These are phyloP conservation scores for Pseudomyrmex pallidus DNA, from an alignment of 1,140 invertebrate genomes.

Conservation along the genomic window DNA sequence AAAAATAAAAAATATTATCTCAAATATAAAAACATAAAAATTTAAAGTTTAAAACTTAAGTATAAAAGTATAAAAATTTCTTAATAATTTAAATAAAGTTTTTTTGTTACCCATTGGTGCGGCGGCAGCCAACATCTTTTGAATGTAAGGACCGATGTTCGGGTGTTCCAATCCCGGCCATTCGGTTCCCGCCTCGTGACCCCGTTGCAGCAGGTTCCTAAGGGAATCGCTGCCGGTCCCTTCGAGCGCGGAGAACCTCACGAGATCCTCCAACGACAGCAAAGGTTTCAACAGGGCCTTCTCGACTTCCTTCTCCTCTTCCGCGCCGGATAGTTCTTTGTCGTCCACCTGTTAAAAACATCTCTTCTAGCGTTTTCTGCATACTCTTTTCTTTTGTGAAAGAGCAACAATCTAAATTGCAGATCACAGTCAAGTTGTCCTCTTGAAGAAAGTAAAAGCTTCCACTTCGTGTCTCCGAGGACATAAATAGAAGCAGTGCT, in stretches of 20 bases:
- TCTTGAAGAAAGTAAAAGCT: conserved; percentile 69
- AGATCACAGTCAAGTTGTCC: conserved; percentile 57
- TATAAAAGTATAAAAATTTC: too few species aligned
- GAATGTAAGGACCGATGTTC: conserved; percentile 87
- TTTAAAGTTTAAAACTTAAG: background rate
- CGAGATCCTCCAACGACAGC: conserved; percentile 87
- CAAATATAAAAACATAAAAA: background rate
- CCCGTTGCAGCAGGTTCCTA: conserved; percentile 86
- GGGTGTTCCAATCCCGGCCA: conserved; percentile 86
- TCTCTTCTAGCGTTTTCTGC: conserved; percentile 64
- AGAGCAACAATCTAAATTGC: conserved; percentile 42
- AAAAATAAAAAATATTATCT: background rate
- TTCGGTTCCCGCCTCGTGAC: conserved; percentile 83
- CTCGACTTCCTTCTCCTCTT: conserved; percentile 88
- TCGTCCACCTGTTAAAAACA: conserved; percentile 85
- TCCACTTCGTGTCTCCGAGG: conserved; percentile 25
- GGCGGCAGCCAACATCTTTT: conserved; percentile 84
- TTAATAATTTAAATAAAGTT: background rate
- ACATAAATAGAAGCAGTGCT: conserved; percentile 35
- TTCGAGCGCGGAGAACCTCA: conserved; percentile 86
- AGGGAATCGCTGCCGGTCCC: conserved; percentile 86
- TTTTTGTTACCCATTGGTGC: conserved; percentile 80
- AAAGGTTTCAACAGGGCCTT: conserved; percentile 87
- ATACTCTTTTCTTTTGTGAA: background rate
- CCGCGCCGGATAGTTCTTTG: conserved; percentile 88